Percentiles rank a stretch among this genome's conserved stretches.
These are phyloP conservation scores for Syncerus caffer DNA, from an alignment of 2,797 vertebrate species.

Conservation along the genomic window DNA sequence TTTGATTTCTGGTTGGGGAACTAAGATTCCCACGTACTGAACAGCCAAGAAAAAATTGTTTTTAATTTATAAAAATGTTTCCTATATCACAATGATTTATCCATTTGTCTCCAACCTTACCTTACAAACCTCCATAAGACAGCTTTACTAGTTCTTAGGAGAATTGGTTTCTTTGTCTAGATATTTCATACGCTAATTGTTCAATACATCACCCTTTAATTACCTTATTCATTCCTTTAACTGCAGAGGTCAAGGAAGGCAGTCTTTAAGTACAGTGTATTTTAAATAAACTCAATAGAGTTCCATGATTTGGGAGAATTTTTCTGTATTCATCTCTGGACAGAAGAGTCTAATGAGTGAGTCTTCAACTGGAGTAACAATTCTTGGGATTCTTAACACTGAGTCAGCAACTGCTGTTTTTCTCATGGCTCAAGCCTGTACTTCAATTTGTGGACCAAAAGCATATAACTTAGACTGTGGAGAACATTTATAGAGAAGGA, in stretches of 20 bases:
- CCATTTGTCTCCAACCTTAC: background rate
- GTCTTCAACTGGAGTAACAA: background rate
- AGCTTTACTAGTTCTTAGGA: background rate
- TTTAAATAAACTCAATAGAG: background rate
- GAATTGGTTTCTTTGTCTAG: background rate
- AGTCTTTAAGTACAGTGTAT: background rate
- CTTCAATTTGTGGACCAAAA: background rate
- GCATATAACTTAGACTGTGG: background rate
- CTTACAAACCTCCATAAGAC: background rate
- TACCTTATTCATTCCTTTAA: background rate
- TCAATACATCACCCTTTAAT: background rate
- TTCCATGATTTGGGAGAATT: background rate
- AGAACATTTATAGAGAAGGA: background rate
- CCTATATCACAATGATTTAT: background rate
- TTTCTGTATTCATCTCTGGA: background rate
- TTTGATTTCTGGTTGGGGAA: background rate
- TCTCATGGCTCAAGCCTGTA: background rate
- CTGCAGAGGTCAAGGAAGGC: background rate
- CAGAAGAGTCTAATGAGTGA: background rate
- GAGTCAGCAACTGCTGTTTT: background rate
- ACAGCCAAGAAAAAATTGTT: background rate
- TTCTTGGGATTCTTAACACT: background rate
- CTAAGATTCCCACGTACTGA: background rate
- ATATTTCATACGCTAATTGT: background rate
- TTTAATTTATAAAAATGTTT: background rate